phyloP scores from a whole-genome alignment of 2,113 vertebrate species.

The Cololabis saira region DNA sequence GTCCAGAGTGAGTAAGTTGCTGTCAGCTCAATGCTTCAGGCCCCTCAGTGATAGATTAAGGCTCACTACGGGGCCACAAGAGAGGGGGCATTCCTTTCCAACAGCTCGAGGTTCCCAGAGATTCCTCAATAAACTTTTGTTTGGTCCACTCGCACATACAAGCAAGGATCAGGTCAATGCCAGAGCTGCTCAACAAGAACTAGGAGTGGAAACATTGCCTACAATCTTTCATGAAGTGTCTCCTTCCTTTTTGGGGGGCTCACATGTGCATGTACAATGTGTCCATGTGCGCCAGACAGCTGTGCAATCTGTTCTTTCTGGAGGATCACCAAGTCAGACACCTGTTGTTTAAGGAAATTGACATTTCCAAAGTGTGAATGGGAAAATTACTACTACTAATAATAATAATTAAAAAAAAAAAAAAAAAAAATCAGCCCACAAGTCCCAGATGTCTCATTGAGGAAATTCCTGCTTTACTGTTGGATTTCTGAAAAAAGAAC shows the following conservation, averaged over 20 bases:
- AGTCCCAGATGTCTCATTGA: conserved; percentile 33
- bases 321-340: conserved; percentile 71
- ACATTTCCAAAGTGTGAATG: conserved; percentile 34
- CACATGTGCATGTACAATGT: too few relatives aligned
- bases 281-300: conserved; percentile 52
- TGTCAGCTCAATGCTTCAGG: not conserved
- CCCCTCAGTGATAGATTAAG: conserved; percentile 62
- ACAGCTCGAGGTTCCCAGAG: conserved; percentile 68
- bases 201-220: conserved; percentile 53
- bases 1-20: conserved; percentile 15
- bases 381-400: not conserved
- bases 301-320: conserved; percentile 67
- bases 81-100: conserved; percentile 65
- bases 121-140: conserved; percentile 74
- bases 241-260: conserved; percentile 10
- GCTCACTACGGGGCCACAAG: conserved; percentile 35
- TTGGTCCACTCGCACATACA: conserved; percentile 64
- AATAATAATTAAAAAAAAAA: too few relatives aligned
- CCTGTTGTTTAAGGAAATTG: conserved; percentile 54
- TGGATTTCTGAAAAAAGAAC: not conserved
- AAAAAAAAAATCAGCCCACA: not conserved
- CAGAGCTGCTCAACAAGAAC: conserved; percentile 34
- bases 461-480: conserved; percentile 31
- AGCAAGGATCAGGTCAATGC: conserved; percentile 48
- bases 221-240: conserved; percentile 62